phyloP scores from a whole-genome alignment of 1,140 invertebrate genomes.

The Sycophaga agraensis region DNA sequence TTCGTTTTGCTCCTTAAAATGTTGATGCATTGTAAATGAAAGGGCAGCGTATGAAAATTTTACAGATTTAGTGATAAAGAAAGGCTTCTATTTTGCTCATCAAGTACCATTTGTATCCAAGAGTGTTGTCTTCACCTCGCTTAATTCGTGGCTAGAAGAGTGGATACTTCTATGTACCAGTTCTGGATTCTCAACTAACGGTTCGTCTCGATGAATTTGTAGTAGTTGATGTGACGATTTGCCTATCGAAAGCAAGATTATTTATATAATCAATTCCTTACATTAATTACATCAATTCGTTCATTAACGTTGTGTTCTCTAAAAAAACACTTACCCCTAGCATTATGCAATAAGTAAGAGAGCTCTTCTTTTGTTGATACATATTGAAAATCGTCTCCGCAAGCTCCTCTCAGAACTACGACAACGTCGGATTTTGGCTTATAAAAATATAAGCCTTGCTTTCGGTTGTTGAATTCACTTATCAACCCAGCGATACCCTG shows the following conservation, averaged over 20 bases:
- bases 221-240: constrained; percentile 41
- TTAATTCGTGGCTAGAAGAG: constrained; percentile 47
- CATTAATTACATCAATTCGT: no score
- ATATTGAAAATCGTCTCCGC: constrained; percentile 62
- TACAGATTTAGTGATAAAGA: constrained; percentile 3
- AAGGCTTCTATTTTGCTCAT: constrained; percentile 21
- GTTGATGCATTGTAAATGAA: not conserved
- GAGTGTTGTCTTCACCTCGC: constrained; percentile 50
- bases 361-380: constrained; percentile 60
- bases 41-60: constrained; percentile 1
- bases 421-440: constrained; percentile 61
- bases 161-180: constrained; percentile 45
- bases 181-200: constrained; percentile 41
- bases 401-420: constrained; percentile 61
- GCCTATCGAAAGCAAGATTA: constrained; percentile 35
- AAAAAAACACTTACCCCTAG: constrained; percentile 38
- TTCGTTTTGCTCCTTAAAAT: no score
- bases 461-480: constrained; percentile 68
- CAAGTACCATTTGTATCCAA: constrained; percentile 50
- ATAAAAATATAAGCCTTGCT: constrained; percentile 66
- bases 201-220: constrained; percentile 38
- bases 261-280: no score
- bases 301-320: no score
- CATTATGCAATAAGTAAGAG: constrained; percentile 54
- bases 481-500: constrained; percentile 73